Base-by-base conservation (phyloP, 2,113 vertebrate genomes). In the Nematolebias whitei region DNA sequence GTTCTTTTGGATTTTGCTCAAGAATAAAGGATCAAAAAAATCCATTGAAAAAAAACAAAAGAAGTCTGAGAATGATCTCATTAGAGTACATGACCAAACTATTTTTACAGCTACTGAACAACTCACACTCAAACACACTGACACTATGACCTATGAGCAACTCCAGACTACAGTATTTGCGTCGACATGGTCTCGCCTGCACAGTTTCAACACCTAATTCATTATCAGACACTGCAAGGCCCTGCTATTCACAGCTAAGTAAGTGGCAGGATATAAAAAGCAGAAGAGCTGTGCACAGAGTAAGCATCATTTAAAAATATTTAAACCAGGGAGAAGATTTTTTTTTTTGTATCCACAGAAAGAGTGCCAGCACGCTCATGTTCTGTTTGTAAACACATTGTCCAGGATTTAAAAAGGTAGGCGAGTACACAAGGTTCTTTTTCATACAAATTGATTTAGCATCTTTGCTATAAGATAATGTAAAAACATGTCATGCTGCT, bases 181-280 rank as follows among this genome's bases (percentile, higher is more conserved):
- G 85, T 88, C 80, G 82, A 90, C 88, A 87, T 76, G 76, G 71
- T 84, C 83, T 88, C 85, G 83, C 78, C 63, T 68, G 43, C 44
- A 62, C 79, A 71, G 68, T 90, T 89, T 92, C 90, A 92, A 90
- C 92, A 93, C 91, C 89, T 86, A 90, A 90, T 92, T 86, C 80
- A 91, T 92, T 92, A 92, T 91, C 84, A 87, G 79, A 67, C 51
- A 63, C 84, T 81, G 86, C 78, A 81, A 70, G 84, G 84, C 82
- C 71, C 82, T 63, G 80, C 80, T 76, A 80, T 87, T 86, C 69
- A 84, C 79, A 74, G 76, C 77, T 77, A 80, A 76, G 78, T 76
- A 87, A 91, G 88, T 87, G 90, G 73, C 58, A 56, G 71, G 88
- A 81, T 91, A 92, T 90, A 88, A 92, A 93, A 90, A 92, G 88